Percentiles rank a stretch among this genome's conserved stretches.
phyloP scores from a whole-genome alignment of 2,113 vertebrate species.

The Passer montanus region DNA sequence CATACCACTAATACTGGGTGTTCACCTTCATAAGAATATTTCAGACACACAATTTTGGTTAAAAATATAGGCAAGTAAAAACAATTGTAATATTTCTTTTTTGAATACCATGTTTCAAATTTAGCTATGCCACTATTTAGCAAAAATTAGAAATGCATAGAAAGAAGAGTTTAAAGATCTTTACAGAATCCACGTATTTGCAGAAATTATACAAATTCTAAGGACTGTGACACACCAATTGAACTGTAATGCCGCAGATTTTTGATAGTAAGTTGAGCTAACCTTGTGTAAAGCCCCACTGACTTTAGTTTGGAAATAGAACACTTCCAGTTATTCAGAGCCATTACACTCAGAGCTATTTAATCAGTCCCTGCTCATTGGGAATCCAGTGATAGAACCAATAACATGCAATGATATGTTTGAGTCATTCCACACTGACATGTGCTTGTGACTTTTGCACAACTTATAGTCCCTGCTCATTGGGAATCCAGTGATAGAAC shows the following conservation, averaged over 20 bases:
- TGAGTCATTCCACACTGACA: not conserved
- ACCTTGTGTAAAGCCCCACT: not conserved
- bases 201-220: not conserved
- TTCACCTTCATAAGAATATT: not conserved
- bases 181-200: not conserved
- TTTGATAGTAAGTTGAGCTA: not conserved
- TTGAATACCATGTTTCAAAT: not conserved
- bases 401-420: not conserved
- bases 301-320: not conserved
- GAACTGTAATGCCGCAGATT: not conserved
- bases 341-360: not conserved
- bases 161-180: not conserved
- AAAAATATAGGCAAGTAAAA: not conserved
- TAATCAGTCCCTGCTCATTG: not conserved
- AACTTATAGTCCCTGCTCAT: not conserved
- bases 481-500: no score
- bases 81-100: not conserved
- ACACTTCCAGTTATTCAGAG: not conserved
- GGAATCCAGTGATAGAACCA: not conserved
- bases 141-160: not conserved
- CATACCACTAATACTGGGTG: not conserved
- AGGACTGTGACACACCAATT: not conserved
- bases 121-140: not conserved
- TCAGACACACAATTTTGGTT: not conserved
- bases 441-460: not conserved